Percentiles rank a stretch among this genome's conserved stretches.
Evolutionary conservation across 2,113 vertebrate genomes (phyloP).

Genomic region (Suricata suricatta): DNA sequence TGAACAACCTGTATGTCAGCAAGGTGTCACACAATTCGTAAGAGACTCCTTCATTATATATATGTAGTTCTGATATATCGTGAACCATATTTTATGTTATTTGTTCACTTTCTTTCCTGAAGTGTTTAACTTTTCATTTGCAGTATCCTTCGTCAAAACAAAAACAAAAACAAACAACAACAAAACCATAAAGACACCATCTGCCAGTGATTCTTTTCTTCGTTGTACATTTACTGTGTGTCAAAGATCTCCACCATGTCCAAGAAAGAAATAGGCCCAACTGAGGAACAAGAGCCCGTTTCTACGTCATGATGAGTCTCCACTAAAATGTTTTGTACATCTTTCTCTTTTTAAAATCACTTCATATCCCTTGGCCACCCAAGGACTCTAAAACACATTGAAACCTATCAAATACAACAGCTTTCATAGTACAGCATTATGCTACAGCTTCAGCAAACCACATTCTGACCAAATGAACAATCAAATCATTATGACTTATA

Average conservation of each 20-base stretch:
- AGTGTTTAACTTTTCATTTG: not conserved
- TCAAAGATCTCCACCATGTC: not conserved
- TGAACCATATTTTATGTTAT: not conserved
- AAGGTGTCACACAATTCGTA: not conserved
- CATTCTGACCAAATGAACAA: not conserved
- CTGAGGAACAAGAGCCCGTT: not conserved
- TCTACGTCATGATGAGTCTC: not conserved
- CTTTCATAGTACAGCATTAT: not conserved
- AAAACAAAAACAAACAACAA: not conserved
- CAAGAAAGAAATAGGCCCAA: not conserved
- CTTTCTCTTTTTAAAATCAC: not conserved
- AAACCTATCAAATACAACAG: not conserved
- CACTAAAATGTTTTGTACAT: not conserved
- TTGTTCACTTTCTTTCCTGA: not conserved
- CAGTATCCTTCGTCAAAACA: not conserved
- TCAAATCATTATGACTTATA: not conserved
- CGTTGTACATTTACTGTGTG: not conserved
- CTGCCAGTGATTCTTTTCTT: not conserved
- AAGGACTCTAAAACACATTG: not conserved
- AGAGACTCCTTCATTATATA: not conserved
- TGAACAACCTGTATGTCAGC: not conserved
- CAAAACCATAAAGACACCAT: not conserved
- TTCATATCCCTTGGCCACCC: not conserved
- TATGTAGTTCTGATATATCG: not conserved
- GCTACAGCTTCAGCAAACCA: not conserved